A percentile compares a stretch with the other conserved stretches of the same genome.
Conservation (phyloP, 2,797 vertebrate species). For the Anolis apletophallus region DNA sequence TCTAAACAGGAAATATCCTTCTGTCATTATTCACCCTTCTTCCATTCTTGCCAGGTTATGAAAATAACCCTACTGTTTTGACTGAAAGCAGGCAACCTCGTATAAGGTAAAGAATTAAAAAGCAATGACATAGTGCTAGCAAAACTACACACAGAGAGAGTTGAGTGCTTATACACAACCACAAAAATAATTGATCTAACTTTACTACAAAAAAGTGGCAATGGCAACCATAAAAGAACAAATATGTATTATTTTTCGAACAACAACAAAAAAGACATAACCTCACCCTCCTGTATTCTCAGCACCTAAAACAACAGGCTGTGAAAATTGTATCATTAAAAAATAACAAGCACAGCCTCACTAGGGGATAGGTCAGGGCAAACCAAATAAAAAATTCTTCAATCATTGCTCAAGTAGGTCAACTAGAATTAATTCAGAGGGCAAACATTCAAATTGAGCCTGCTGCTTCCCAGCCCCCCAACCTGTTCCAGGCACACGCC, state of each 20-base stretch:
- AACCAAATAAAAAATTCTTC: conserved; percentile 80
- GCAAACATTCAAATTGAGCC: conserved; percentile 83
- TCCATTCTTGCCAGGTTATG: conserved; percentile 60
- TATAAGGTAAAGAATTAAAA: conserved; percentile 1
- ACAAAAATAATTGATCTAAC: conserved; percentile 45
- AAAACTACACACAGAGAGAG: not conserved
- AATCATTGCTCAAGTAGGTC: conserved; percentile 91
- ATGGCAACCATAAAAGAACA: not conserved
- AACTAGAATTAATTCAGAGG: conserved; percentile 93
- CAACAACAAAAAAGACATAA: conserved; percentile 52
- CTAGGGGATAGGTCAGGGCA: conserved; percentile 75
- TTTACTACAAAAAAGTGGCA: conserved; percentile 42
- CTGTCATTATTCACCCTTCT: conserved; percentile 33
- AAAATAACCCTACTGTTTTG: conserved; percentile 52
- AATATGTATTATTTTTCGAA: not conserved
- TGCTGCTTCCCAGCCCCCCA: conserved; percentile 32
- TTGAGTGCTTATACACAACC: not conserved
- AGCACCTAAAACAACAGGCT: conserved; percentile 78
- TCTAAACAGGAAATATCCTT: conserved; percentile 32
- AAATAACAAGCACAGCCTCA: conserved; percentile 81
- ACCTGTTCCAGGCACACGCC: not conserved
- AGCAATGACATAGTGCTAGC: not conserved
- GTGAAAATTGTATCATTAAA: conserved; percentile 83
- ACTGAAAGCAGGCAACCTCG: not conserved
- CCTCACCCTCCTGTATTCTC: conserved; percentile 52